Evolutionary conservation across 53 echinoderm and acorn worm genomes (phyloP).

Genomic region (Echinometra lucunter): DNA sequence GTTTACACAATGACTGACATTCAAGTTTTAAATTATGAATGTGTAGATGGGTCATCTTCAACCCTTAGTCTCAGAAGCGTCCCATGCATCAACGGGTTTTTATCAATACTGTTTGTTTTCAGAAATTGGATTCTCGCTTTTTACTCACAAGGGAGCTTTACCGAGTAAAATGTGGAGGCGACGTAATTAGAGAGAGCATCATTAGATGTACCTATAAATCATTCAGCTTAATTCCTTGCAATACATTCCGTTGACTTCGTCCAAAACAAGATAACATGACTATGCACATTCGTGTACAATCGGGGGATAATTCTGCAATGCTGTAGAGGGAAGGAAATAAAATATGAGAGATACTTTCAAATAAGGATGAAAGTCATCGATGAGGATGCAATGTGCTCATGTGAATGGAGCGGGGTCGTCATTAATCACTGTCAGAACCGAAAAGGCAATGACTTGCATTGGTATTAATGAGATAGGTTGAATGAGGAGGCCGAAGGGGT

Average conservation of each 20-base stretch:
- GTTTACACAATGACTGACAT: background rate
- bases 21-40: background rate
- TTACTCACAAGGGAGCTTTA: slow-evolving; percentile 2
- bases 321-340: background rate
- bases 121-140: background rate
- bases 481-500: background rate
- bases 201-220: slow-evolving; percentile 13
- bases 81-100: background rate
- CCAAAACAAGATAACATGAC: background rate
- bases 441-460: background rate
- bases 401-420: background rate
- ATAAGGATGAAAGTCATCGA: background rate
- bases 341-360: background rate
- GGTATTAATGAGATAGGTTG: background rate
- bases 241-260: background rate
- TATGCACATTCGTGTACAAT: background rate
- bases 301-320: background rate
- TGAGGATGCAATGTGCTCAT: background rate
- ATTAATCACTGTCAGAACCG: background rate
- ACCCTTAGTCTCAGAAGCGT: background rate
- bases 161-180: background rate
- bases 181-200: background rate
- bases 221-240: background rate
- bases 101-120: slow-evolving; percentile 26
- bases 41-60: background rate